Evolutionary conservation across 2,797 vertebrate species (phyloP), one percentile per base, ranked within the genome.

Genomic region (Odontamblyopus lacepedii): DNA sequence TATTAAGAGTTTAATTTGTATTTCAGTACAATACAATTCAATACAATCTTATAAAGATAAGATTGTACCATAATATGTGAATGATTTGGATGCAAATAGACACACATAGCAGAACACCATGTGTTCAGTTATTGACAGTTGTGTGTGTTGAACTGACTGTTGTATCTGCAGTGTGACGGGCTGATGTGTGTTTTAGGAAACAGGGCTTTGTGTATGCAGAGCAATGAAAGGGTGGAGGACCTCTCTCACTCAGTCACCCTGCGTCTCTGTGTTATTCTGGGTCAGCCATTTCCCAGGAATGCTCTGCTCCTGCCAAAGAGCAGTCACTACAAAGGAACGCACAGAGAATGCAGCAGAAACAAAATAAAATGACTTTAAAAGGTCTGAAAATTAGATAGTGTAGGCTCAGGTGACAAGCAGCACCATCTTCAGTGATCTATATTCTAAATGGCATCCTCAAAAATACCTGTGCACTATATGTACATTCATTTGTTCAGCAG

Each of bases 311-410:
- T 80, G 86, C 91, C 91, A 91, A 86, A 85, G 78, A 90, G 75
- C 85, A 92, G 91, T 95, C 92, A 93, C 87, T 83, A 76, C 90
- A 91, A 85, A 89, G 92, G 92, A 92, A 95, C 93, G 93, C 86
- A 81, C 87, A 88, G 85, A 85, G 61, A 87, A 87, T 83, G 75
- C 78, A 56, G 74, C 80, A 86, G 85, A 92, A 89, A 89, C 88
- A 89, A 79, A 66, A 66, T 60, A 38, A 83, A 86, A 91, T 93
- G 92, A 93, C 91, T 93, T 92, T 90, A 94, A 94, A 93, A 92
- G 91, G 91, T 78, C 85, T 85, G 88, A 88, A 84, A 85, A 27
- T 57, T 16, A 61, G 23, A 32, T 56, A 5, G 38, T 71, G 61
- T 64, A 56, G 23, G 60, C 26, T 65, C 32, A 5, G 64, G 69